Percentiles rank a stretch among this genome's conserved stretches.
Conservation (phyloP, 2,888 invertebrate genomes). For the Torymus auratus region DNA sequence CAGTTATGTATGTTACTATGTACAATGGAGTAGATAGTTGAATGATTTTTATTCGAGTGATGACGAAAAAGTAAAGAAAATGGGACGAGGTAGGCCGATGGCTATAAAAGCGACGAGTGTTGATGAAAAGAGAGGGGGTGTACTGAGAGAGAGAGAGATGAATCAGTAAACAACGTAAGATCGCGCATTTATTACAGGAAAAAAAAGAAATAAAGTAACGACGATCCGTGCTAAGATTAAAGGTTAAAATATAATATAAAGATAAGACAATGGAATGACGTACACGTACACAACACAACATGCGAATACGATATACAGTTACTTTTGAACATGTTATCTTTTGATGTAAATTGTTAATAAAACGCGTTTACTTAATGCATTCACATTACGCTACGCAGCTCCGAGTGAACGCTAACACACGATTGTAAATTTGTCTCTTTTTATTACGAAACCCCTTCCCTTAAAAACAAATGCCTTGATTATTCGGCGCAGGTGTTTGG, state of each 20-base stretch:
- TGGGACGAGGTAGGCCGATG: background rate
- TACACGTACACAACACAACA: conserved; percentile 56
- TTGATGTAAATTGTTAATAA: conserved; percentile 70
- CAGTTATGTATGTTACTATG: conserved; percentile 76
- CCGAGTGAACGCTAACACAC: conserved; percentile 30
- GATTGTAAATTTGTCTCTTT: conserved; percentile 37
- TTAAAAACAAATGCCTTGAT: conserved; percentile 1
- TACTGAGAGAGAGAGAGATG: conserved; percentile 27
- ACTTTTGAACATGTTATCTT: conserved; percentile 74
- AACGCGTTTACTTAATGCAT: conserved; percentile 46
- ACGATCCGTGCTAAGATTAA: conserved; percentile 18
- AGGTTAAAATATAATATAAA: conserved; percentile 26
- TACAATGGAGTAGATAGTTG: conserved; percentile 73
- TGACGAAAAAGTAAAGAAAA: background rate
- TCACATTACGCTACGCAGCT: conserved; percentile 35
- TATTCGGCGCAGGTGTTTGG: background rate
- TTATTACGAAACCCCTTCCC: conserved; percentile 8
- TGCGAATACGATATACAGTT: conserved; percentile 65
- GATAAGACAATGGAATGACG: conserved; percentile 32
- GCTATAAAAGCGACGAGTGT: conserved; percentile 14
- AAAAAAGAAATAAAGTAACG: conserved; percentile 22
- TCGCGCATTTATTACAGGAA: conserved; percentile 22
- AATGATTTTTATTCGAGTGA: conserved; percentile 71
- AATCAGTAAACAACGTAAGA: conserved; percentile 26
- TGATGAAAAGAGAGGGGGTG: conserved; percentile 9